Evolutionary conservation across 2,113 vertebrate genomes (phyloP).

Genomic region (Osmerus mordax): DNA sequence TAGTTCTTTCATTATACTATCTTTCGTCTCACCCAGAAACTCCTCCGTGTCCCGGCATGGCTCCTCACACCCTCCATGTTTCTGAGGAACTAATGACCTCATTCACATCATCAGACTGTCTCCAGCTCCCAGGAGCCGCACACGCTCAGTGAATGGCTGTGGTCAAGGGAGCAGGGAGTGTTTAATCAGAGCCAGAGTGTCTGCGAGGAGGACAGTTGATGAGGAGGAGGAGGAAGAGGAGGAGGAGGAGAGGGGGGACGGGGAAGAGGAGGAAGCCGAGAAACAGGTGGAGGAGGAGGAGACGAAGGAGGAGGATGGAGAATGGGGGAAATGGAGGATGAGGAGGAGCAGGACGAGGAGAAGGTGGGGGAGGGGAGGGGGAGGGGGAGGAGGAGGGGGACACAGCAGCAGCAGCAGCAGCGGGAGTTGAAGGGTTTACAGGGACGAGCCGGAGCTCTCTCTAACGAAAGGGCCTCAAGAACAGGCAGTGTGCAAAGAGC

Average conservation of each 20-base stretch:
- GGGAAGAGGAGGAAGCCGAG: slow-evolving; percentile 12
- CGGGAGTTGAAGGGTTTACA: too few relatives aligned
- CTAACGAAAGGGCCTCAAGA: background rate
- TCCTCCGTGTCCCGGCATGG: too few relatives aligned
- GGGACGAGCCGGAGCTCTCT: background rate
- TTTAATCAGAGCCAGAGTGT: background rate
- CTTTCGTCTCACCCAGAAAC: too few relatives aligned
- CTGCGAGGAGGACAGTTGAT: background rate
- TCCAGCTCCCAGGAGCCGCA: background rate
- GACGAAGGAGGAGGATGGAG: background rate
- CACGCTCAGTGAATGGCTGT: background rate
- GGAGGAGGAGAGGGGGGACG: background rate
- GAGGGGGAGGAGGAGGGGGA: background rate
- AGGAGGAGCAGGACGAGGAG: background rate
- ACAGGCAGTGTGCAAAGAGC: slow-evolving; percentile 1
- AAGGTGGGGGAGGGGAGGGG: slow-evolving; percentile 9
- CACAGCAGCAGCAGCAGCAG: background rate
- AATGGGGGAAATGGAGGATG: background rate
- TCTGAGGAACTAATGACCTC: too few relatives aligned
- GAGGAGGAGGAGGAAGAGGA: background rate
- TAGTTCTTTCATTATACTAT: too few relatives aligned
- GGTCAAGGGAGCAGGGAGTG: background rate
- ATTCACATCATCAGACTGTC: too few relatives aligned
- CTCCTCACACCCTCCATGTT: too few relatives aligned
- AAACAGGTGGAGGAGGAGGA: background rate